A percentile compares a stretch with the other conserved stretches of the same genome.
Conservation (phyloP, 2,113 vertebrate species). For the Alaudala cheleensis region DNA sequence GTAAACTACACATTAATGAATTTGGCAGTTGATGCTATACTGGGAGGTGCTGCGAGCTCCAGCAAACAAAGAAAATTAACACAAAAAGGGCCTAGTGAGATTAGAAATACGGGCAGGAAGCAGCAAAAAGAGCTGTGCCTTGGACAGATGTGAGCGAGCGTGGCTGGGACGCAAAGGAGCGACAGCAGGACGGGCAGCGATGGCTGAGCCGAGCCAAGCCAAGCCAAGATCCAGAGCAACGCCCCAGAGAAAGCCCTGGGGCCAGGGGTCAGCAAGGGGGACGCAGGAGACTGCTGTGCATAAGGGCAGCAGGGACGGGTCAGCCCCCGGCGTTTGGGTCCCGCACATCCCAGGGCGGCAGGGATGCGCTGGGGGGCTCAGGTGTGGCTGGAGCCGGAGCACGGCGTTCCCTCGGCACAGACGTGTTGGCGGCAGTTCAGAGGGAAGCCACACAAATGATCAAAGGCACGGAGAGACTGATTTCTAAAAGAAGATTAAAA, state of each 20-base stretch:
- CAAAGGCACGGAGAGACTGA: slow-evolving; percentile 37
- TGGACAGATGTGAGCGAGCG: background rate
- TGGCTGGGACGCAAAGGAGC: background rate
- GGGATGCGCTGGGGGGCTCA: background rate
- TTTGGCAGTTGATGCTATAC: slow-evolving; percentile 65
- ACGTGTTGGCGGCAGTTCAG: background rate
- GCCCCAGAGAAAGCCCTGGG: background rate
- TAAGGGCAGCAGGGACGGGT: fast-evolving
- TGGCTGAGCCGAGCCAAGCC: background rate
- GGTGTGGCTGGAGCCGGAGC: background rate
- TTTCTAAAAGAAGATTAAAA: slow-evolving; percentile 59
- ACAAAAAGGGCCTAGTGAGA: slow-evolving; percentile 31
- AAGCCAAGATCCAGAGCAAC: background rate
- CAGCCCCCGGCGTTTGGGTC: fast-evolving
- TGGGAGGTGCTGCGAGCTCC: slow-evolving; percentile 55
- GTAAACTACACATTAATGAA: slow-evolving; percentile 68
- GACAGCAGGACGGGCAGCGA: background rate
- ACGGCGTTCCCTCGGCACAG: fast-evolving
- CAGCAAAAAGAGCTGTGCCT: background rate
- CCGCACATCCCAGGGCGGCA: fast-evolving
- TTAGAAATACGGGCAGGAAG: slow-evolving; percentile 5
- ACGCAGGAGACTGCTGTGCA: background rate
- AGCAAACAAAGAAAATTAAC: slow-evolving; percentile 54
- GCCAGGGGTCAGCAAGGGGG: fast-evolving
- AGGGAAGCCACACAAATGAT: slow-evolving; percentile 25